A percentile compares a stretch with the other conserved stretches of the same genome.
Evolutionary conservation across 1,140 invertebrate genomes (phyloP).

Genomic region (Caerostris extrusa): DNA sequence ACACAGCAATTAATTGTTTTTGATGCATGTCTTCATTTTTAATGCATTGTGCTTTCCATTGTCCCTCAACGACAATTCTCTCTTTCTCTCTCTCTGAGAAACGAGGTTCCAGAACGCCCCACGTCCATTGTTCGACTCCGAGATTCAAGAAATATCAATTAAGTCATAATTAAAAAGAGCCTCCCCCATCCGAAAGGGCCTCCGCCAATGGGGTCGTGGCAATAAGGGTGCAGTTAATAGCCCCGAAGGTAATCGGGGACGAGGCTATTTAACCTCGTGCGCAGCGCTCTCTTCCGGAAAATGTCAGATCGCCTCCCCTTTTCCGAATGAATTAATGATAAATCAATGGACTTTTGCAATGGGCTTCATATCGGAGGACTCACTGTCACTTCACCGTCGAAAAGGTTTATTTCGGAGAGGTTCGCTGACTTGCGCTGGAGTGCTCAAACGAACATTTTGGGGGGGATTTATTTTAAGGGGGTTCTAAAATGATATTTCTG

Average conservation of each 20-base stretch:
- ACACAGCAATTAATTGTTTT: too few relatives aligned
- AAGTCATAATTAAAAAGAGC: conserved; percentile 56
- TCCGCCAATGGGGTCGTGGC: neutral
- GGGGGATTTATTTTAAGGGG: too few relatives aligned
- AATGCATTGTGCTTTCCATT: too few relatives aligned
- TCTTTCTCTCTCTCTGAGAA: too few relatives aligned
- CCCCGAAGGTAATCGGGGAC: conserved; percentile 58
- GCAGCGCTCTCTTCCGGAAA: conserved; percentile 59
- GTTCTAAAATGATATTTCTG: neutral
- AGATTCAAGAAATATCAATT: conserved; percentile 52
- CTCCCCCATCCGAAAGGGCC: neutral
- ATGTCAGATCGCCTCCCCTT: conserved; percentile 40
- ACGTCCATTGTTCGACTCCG: neutral
- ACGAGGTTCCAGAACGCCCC: too few relatives aligned
- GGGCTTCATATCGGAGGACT: conserved; percentile 30
- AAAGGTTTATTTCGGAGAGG: too few relatives aligned
- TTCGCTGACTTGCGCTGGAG: too few relatives aligned
- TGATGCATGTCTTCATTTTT: too few relatives aligned
- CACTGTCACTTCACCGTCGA: too few relatives aligned
- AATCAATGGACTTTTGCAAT: conserved; percentile 72
- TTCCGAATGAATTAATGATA: conserved; percentile 73
- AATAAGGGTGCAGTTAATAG: conserved; percentile 70
- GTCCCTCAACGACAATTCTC: too few relatives aligned
- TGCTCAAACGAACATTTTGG: too few relatives aligned
- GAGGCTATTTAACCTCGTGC: conserved; percentile 75